Percentiles rank a stretch among this genome's conserved stretches.
Conservation (phyloP, 2,888 invertebrate species). For the Sylvicola cinctus region DNA sequence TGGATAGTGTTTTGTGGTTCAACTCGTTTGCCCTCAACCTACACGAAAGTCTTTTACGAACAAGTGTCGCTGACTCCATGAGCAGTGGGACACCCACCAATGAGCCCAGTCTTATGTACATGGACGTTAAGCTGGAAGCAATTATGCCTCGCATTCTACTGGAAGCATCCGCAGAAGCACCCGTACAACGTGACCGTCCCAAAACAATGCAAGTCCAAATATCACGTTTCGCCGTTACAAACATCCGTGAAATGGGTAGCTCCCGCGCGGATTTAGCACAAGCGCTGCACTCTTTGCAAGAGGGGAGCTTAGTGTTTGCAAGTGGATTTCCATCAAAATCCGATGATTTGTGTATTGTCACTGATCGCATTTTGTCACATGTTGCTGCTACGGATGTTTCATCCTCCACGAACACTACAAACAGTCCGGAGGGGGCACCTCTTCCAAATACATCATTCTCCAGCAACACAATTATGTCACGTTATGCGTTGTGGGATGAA, state of each 20-base stretch:
- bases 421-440: constrained; percentile 1
- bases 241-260: constrained; percentile 33
- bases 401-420: constrained; percentile 2
- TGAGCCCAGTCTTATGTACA: constrained; percentile 32
- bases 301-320: constrained; percentile 53
- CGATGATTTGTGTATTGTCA: constrained; percentile 53
- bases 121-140: constrained; percentile 77
- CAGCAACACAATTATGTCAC: constrained; percentile 12
- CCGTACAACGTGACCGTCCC: constrained; percentile 70
- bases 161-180: constrained; percentile 54
- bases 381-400: constrained; percentile 22
- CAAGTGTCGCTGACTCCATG: constrained; percentile 20
- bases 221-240: constrained; percentile 37
- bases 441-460: constrained; percentile 4
- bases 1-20: constrained; percentile 77
- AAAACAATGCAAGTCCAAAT: constrained; percentile 50
- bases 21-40: constrained; percentile 84
- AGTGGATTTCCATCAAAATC: constrained; percentile 53
- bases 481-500: constrained; percentile 54
- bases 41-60: constrained; percentile 44
- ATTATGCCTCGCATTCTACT: constrained; percentile 61
- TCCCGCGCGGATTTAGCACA: constrained; percentile 63
- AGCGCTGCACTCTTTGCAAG: constrained; percentile 55
- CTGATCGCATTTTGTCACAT: constrained; percentile 65
- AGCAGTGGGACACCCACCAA: constrained; percentile 9